Evolutionary conservation across 2,113 vertebrate genomes (phyloP).

Genomic region (Phocoena phocoena): DNA sequence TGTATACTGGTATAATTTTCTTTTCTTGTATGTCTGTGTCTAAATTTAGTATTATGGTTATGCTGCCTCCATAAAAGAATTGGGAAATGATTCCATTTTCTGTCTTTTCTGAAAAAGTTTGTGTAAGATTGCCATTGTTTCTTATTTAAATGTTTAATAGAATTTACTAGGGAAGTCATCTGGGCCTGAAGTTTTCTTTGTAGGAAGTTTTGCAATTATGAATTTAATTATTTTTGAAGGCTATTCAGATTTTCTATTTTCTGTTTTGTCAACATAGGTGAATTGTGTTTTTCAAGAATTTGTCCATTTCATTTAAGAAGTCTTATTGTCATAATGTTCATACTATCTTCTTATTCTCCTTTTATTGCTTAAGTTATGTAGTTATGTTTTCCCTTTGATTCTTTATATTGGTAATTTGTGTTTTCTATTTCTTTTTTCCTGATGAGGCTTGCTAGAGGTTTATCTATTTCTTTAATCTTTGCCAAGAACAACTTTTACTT

Average conservation of each 20-base stretch:
- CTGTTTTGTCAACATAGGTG: neutral
- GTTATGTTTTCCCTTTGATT: neutral
- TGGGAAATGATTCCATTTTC: neutral
- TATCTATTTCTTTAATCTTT: neutral
- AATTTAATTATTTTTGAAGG: neutral
- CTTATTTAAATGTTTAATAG: neutral
- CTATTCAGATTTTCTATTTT: neutral
- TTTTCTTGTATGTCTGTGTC: neutral
- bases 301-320: neutral
- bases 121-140: neutral
- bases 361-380: neutral
- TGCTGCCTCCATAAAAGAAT: neutral
- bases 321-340: neutral
- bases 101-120: neutral
- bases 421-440: neutral
- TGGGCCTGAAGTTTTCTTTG: neutral
- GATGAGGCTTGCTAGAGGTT: neutral
- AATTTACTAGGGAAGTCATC: neutral
- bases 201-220: neutral
- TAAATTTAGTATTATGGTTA: neutral
- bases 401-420: neutral
- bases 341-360: neutral
- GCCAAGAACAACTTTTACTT: neutral
- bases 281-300: neutral
- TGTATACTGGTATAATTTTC: neutral